These are phyloP conservation scores for Notarius lentiginosus DNA, from an alignment of 2,113 vertebrate genomes.

Conservation along the genomic window DNA sequence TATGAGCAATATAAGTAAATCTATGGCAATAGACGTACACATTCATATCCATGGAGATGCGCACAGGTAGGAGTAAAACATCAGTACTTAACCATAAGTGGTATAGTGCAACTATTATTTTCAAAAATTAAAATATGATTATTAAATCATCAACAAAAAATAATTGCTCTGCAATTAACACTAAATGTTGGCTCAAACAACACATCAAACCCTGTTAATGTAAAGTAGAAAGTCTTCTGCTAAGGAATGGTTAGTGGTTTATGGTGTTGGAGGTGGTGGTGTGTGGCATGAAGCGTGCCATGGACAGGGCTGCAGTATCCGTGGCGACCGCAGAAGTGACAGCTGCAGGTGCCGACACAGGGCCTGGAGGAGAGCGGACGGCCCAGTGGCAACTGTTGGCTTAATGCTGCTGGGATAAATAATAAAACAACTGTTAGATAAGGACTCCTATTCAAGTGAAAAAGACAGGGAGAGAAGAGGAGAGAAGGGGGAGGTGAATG, in stretches of 20 bases:
- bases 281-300: conserved; percentile 42
- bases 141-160: neutral
- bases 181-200: neutral
- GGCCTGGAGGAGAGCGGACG: conserved; percentile 59
- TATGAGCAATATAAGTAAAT: neutral
- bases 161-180: neutral
- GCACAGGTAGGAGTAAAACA: neutral
- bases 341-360: conserved; percentile 69
- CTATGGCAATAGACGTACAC: neutral
- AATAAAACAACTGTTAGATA: conserved; percentile 72
- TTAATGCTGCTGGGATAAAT: conserved; percentile 75
- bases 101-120: neutral
- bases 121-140: neutral
- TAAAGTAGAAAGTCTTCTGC: conserved; percentile 17
- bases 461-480: conserved; percentile 31
- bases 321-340: conserved; percentile 63
- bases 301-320: conserved; percentile 42
- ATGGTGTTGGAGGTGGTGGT: neutral
- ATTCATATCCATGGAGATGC: neutral
- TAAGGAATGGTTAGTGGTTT: neutral
- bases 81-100: neutral
- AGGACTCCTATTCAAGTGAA: conserved; percentile 56
- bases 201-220: neutral
- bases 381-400: conserved; percentile 66
- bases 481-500: conserved; percentile 10